Evolutionary conservation across 2,888 invertebrate species (phyloP).

Genomic region (Drosophila recens): DNA sequence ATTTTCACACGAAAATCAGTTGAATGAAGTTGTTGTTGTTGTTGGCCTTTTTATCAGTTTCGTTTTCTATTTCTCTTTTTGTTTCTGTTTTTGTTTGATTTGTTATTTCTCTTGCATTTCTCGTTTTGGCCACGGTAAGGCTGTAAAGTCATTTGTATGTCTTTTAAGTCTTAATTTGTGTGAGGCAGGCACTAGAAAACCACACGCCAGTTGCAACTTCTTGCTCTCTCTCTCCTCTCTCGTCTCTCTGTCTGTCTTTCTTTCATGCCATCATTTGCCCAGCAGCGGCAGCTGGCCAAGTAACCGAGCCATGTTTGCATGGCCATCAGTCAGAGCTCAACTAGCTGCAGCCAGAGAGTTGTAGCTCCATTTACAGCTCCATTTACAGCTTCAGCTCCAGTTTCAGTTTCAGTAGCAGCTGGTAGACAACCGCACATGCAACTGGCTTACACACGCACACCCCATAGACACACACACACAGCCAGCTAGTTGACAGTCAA

Average conservation of each 20-base stretch:
- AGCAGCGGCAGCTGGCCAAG: conserved; percentile 32
- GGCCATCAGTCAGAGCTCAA: conserved; percentile 72
- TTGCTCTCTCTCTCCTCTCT: background rate
- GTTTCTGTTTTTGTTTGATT: conserved; percentile 14
- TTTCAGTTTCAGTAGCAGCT: conserved; percentile 34
- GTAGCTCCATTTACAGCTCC: conserved; percentile 44
- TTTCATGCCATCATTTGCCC: conserved; percentile 14
- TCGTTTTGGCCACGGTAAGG: conserved; percentile 1
- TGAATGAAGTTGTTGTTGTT: conserved; percentile 64
- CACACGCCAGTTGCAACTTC: conserved; percentile 12
- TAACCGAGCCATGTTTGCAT: conserved; percentile 41
- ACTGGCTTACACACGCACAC: conserved; percentile 66
- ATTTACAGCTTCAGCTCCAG: conserved; percentile 43
- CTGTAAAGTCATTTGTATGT: conserved; percentile 50
- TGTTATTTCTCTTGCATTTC: conserved; percentile 17
- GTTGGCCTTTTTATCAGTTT: conserved; percentile 3
- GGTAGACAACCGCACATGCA: conserved; percentile 62
- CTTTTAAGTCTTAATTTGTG: conserved; percentile 71
- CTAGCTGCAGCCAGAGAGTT: conserved; percentile 54
- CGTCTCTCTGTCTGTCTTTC: background rate
- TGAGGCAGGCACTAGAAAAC: conserved; percentile 20
- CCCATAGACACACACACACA: conserved; percentile 23
- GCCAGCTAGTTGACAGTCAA: conserved; percentile 30
- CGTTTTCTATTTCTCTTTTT: conserved; percentile 9
- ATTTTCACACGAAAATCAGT: conserved; percentile 78